These are phyloP conservation scores for Apistogramma diplotaenia DNA, from an alignment of 2,113 vertebrate genomes.

Conservation along the genomic window DNA sequence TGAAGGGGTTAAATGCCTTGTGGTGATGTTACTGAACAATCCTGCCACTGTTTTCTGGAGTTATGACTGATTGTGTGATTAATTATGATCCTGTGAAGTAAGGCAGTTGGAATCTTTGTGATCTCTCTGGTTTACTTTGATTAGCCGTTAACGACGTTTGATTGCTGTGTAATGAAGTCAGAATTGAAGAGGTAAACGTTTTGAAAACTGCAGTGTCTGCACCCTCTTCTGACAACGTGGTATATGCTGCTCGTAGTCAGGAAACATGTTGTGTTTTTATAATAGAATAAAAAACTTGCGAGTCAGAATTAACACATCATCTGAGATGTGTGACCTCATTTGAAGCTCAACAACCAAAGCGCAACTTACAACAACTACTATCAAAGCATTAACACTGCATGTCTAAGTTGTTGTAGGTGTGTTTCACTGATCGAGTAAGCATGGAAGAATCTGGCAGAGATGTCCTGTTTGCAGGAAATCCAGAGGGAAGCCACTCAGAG, in stretches of 20 bases:
- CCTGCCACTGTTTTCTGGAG: conserved; percentile 10
- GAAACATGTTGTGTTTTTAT: fast-evolving
- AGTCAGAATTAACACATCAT: not conserved
- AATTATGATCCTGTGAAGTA: conserved; percentile 37
- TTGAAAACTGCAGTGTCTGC: not conserved
- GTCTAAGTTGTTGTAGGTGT: not conserved
- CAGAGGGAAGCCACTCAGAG: conserved; percentile 57
- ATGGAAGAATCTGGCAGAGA: conserved; percentile 11
- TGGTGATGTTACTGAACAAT: conserved; percentile 47
- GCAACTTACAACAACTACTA: not conserved
- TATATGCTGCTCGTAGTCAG: not conserved
- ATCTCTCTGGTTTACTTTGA: conserved; percentile 33
- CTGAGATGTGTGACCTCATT: not conserved
- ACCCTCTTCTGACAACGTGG: not conserved
- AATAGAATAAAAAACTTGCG: not conserved
- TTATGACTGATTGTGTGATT: conserved; percentile 24
- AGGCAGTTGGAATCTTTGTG: conserved; percentile 8
- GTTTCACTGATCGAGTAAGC: not conserved
- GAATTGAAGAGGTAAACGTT: not conserved
- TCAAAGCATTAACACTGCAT: not conserved
- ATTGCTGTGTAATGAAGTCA: not conserved
- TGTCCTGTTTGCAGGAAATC: conserved; percentile 27
- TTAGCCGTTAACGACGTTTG: not conserved
- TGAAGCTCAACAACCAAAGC: not conserved
- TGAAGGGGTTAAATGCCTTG: conserved; percentile 30